Evolutionary conservation across 2,113 vertebrate species (phyloP).

Genomic region (Corythornis vintsioides): DNA sequence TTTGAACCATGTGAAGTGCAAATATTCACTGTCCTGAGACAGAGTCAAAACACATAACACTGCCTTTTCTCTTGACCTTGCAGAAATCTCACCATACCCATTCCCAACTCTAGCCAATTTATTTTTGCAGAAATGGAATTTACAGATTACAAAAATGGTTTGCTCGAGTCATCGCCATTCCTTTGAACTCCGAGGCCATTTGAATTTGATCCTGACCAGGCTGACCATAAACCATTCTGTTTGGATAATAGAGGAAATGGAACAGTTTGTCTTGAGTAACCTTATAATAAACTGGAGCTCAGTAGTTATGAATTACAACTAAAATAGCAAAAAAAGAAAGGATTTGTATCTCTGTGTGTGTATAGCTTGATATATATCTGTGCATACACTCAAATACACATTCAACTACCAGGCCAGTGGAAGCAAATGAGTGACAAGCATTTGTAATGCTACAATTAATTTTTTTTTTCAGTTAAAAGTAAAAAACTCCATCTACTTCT

Average conservation of each 20-base stretch:
- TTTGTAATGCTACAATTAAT: not conserved
- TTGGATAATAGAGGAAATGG: slow-evolving; percentile 66
- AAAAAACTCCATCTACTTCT: slow-evolving; percentile 46
- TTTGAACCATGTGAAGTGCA: not conserved
- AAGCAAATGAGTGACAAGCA: not conserved
- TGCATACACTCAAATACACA: not conserved
- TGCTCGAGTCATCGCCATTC: slow-evolving; percentile 29
- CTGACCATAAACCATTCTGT: slow-evolving; percentile 53
- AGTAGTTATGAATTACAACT: slow-evolving; percentile 52
- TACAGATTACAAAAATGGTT: slow-evolving; percentile 68
- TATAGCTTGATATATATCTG: not conserved
- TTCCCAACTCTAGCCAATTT: slow-evolving; percentile 15
- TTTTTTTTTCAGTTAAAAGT: slow-evolving; percentile 37
- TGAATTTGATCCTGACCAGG: slow-evolving; percentile 54
- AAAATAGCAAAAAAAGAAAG: not conserved
- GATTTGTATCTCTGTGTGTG: not conserved
- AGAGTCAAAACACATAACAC: slow-evolving; percentile 16
- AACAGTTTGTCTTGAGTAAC: slow-evolving; percentile 58
- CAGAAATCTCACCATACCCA: slow-evolving; percentile 35
- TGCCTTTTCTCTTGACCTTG: slow-evolving; percentile 41
- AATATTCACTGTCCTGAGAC: not conserved
- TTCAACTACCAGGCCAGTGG: not conserved
- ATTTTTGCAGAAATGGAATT: slow-evolving; percentile 55
- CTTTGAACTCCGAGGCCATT: slow-evolving; percentile 65
- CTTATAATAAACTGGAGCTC: slow-evolving; percentile 59